Evolutionary conservation across 2,113 vertebrate genomes (phyloP), one percentile per base, ranked within the genome.

Genomic region (Rhinoderma darwinii): DNA sequence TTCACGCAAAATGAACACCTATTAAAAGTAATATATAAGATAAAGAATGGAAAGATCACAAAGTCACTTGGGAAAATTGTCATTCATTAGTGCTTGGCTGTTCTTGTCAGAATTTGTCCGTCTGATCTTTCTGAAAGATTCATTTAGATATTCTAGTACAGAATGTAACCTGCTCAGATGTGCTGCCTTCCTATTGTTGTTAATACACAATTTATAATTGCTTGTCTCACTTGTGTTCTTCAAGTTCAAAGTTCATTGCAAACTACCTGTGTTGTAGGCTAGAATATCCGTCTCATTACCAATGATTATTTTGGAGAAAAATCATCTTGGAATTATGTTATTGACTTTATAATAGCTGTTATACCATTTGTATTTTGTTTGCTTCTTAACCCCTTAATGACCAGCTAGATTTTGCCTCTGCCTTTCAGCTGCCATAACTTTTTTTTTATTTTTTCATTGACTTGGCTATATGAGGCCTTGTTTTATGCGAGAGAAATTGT

Each of bases 61-160:
- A 61, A 83, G 61, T 70, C 82, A 83, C 63, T 72, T 54, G 61
- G 59, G 17, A 30, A 82, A 82, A 82, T 63, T 73, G 66, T 83
- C 66, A 83, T 73, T 83, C 82, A 83, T 83, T 83, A 83, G 82
- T 22, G 47, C 18, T 83, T 27, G 15, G 50, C 82, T 83, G 66
- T 73, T 83, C 63, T 43, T 73, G 44, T 43, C 39, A 83, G 82
- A 83, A 68, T 37, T 73, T 73, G 43, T 54, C 17, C 66, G 39
- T 51, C 30, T 73, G 30, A 83, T 73, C 66, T 73, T 83, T 39
- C n/a, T n/a, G 32, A 83, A 73, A 73, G 66, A 54, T 83, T 83
- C 73, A 83, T 44, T 83, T 66, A 43, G 27, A 51, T 72, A 83
- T 83, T 51, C 44, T 44, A 51, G 43, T 39, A 54, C 44, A 39